phyloP scores from a whole-genome alignment of 2,113 vertebrate species.

The Caranx melampygus region DNA sequence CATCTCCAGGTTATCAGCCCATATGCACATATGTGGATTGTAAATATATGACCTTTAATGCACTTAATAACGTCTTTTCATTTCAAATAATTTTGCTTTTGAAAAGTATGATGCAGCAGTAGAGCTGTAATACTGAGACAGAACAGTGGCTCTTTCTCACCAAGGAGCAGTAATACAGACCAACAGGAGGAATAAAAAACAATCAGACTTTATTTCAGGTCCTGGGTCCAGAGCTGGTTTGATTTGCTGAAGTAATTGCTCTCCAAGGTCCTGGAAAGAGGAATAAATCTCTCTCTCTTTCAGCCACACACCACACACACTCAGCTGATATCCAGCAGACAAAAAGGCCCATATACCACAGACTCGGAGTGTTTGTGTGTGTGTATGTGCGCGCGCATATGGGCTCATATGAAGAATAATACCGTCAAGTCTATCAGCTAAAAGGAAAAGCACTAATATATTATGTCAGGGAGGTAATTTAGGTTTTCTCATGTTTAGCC shows the following conservation, averaged over 20 bases:
- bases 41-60: neutral
- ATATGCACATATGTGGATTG: neutral
- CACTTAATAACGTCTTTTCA: neutral
- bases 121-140: slow-evolving; percentile 6
- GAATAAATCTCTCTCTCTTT: slow-evolving; percentile 43
- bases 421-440: slow-evolving; percentile 25
- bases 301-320: slow-evolving; percentile 7
- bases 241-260: slow-evolving; percentile 55
- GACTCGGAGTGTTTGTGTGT: neutral
- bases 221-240: slow-evolving; percentile 21
- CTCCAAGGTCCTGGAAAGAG: slow-evolving; percentile 52
- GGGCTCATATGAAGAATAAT: neutral
- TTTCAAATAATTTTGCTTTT: neutral
- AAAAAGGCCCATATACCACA: neutral
- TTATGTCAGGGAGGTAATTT: neutral
- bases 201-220: slow-evolving; percentile 59
- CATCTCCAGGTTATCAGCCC: neutral
- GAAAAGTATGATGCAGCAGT: neutral
- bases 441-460: slow-evolving; percentile 26
- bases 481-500: neutral
- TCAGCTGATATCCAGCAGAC: neutral
- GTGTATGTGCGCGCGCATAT: neutral
- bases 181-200: slow-evolving; percentile 68
- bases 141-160: slow-evolving; percentile 28
- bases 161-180: slow-evolving; percentile 61